Evolutionary conservation across 1,140 invertebrate genomes (phyloP), one percentile per base, ranked within the genome.

Genomic region (Microplitis mediator): DNA sequence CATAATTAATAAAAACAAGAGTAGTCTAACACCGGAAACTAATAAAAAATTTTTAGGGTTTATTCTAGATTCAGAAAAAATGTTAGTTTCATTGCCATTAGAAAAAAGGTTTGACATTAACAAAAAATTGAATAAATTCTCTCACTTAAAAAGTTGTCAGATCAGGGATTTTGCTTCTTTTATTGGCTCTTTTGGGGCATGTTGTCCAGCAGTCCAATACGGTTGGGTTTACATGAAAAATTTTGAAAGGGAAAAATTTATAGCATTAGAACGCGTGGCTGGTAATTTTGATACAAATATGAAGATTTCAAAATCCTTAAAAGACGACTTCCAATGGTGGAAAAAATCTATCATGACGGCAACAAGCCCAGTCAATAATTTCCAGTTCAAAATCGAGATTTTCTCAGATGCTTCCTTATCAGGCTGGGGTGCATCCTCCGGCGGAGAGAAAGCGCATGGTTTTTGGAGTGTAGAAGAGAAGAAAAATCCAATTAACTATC

Each of bases 401-500:
- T 71, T 45, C 35, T 71, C 69, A 2, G 64, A 74, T 34, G 69
- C 73, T 4, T 74, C 52, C 1, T 62, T 35, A 4, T 58, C 67
- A 0, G 69, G 73, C 35, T 74, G 62, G 68, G 73, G 73, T 2
- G 69, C 61, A 3, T 69, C 14, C 39, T 70, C 52, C 39, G 13
- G 51, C 6, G 50, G 45, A 23, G 61, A 70, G 4, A 13, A 31
- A 50, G 65, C 61, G 32, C 45, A 74, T 32, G 75, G 72, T 8
- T 58, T 63, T 58, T 75, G 71, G 71, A 64, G 35, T 14, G n/a
- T 3, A 4, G 13, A 72, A 35, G 74, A 75, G n/a, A 50, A 52
- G 16, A 11, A 13, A 34, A 13, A 51, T 64, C 8, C 70, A 75
- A 72, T 75, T 8, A 75, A 72, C 39, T 63, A 68, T 45, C 51